phyloP scores from a whole-genome alignment of 92 coral and sea anemone species.

The Muricea muricata region DNA sequence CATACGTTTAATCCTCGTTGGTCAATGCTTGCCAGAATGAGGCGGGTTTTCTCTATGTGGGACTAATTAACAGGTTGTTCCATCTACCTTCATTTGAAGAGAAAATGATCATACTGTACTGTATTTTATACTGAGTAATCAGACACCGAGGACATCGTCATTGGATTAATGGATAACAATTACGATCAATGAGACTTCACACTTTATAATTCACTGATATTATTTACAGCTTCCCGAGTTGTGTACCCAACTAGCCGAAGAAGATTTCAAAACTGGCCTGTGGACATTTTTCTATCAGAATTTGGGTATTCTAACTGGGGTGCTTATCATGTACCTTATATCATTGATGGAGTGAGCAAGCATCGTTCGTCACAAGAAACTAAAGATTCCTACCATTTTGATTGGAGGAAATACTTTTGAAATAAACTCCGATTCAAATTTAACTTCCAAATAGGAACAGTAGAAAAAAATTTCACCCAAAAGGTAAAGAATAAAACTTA shows the following conservation, averaged over 20 bases:
- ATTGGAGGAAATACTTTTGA: background rate
- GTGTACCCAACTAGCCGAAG: slow-evolving; percentile 44
- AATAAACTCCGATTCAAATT: background rate
- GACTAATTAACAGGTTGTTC: no score
- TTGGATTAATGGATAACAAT: no score
- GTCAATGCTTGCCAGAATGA: no score
- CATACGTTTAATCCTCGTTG: no score
- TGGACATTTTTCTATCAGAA: slow-evolving; percentile 26
- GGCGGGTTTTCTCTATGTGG: no score
- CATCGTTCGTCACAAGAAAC: background rate
- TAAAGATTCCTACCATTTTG: background rate
- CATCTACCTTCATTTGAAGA: no score
- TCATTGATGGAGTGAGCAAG: slow-evolving; percentile 28
- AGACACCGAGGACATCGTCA: no score
- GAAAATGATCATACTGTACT: no score
- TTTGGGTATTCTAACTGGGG: slow-evolving; percentile 30
- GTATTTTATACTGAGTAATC: no score
- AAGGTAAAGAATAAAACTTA: background rate
- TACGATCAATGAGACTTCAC: no score
- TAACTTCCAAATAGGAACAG: background rate
- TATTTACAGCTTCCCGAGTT: slow-evolving; percentile 28
- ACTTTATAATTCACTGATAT: background rate
- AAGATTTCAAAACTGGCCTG: slow-evolving; percentile 36
- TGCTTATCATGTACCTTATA: slow-evolving; percentile 42
- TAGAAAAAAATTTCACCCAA: background rate